Base-by-base conservation (phyloP, 2,113 vertebrate genomes). In the Gambusia holbrooki region DNA sequence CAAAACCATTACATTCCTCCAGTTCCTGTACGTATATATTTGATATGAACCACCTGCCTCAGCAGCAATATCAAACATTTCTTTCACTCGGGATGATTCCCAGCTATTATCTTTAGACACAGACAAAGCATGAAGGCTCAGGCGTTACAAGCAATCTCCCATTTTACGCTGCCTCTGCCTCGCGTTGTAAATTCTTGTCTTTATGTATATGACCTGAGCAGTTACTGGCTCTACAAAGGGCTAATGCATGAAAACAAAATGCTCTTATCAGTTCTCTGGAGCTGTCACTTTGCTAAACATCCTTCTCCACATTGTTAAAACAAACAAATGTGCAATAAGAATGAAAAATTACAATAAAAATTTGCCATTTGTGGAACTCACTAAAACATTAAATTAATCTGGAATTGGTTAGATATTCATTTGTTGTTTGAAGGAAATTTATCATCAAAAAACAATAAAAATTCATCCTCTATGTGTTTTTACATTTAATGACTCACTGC, bases 241-340 rank as follows among this genome's bases (percentile, higher is more conserved):
- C 68, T 84, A 88, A 87, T 70, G 67, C 63, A 58, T 63, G 72
- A 79, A 87, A 92, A 91, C 84, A 87, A 92, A 92, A 88, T 54
- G 48, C 80, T 90, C 87, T 71, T 71, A 86, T 92, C 87, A 93
- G 84, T 93, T 87, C 88, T 81, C 64, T 37, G 78, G 72, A 22
- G 79, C 75, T 81, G 83, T 87, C 25, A n/a, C 25, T n/a, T 58
- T 9, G 22, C 51, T 58, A 58, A 58, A 22, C 51, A 58, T 58
- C 51, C 25, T 58, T 22, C 22, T 58, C 51, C 25, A 58, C 51
- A 58, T 25, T 0, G 2, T 8, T 58, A n/a, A n/a, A 58, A 58
- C 19, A n/a, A 58, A 58, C 19, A 19, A 48, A 48, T 7, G 14
- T 19, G 15, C 45, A 19, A 19, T 48, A 48, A 19, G 14, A 48